Evolutionary conservation across 2,797 vertebrate genomes (phyloP), one percentile per base, ranked within the genome.

Genomic region (Eulemur coronatus): DNA sequence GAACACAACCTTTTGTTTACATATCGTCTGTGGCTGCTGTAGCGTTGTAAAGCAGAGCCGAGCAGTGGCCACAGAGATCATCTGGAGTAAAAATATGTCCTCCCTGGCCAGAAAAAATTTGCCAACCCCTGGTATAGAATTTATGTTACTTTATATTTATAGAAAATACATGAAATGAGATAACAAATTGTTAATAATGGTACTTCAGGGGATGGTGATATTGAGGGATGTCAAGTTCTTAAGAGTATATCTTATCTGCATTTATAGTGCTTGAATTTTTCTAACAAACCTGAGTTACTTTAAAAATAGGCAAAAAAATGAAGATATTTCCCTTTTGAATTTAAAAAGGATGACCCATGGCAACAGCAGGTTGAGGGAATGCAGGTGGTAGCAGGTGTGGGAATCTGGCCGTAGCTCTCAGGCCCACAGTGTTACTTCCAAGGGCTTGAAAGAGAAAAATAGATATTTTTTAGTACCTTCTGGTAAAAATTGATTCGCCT

Each of bases 391-490:
- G 48, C 15, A 73, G 35, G 73, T 22, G 17, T 17, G 28, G 52
- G 35, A 72, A 67, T 70, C 43, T 72, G n/a, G 43, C 14, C 0
- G 1, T 22, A 65, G 61, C 30, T 52, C 59, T 57, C 76, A 5
- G 7, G 41, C 43, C 30, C 30, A 38, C 13, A 14, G 61, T 35
- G 28, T 63, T 24, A n/a, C 17, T 55, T 55, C 15, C 30, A 84
- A 92, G 46, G 72, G 82, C 61, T 90, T 84, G 63, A 63, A 93
- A 87, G 48, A 80, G 50, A 87, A 92, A 92, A 55, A 91, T 1
- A 59, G 3, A 35, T 52, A 46, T 10, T 38, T 65, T 72, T 72
- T 50, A 90, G 46, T 38, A 72, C 33, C 73, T 52, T 76, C 33
- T 41, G 9, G 41, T 26, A 63, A 12, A 65, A 91, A 65, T 1